phyloP scores from a whole-genome alignment of 1,140 invertebrate genomes.

The Atopsyche davidsoni region DNA sequence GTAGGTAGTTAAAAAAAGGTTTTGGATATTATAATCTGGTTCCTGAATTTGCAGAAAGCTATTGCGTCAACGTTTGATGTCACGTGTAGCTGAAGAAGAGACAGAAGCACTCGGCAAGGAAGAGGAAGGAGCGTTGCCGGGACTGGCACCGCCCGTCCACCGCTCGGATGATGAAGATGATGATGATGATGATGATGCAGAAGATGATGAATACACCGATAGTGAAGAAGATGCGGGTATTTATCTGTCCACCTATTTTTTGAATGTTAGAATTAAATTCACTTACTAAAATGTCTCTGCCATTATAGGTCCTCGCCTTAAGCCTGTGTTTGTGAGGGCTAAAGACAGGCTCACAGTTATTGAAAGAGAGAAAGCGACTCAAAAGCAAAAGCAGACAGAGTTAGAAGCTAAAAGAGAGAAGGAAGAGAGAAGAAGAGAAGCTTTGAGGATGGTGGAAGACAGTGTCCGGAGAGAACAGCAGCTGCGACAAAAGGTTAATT shows the following conservation, averaged over 20 bases:
- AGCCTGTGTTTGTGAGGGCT: slow-evolving; percentile 95
- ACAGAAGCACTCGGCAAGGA: slow-evolving; percentile 73
- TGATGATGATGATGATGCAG: slow-evolving; percentile 58
- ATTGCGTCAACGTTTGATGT: slow-evolving; percentile 35
- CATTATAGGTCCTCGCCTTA: slow-evolving; percentile 68
- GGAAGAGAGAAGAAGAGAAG: slow-evolving; percentile 78
- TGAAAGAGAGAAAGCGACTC: slow-evolving; percentile 85
- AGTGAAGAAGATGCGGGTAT: slow-evolving; percentile 76
- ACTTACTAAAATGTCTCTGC: neutral
- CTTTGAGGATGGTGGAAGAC: slow-evolving; percentile 85
- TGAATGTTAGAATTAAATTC: neutral
- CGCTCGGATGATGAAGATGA: slow-evolving; percentile 53
- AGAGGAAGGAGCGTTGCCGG: slow-evolving; percentile 64
- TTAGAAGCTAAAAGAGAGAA: slow-evolving; percentile 68
- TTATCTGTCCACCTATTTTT: neutral
- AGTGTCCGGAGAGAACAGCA: slow-evolving; percentile 72
- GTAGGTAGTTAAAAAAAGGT: too few relatives aligned
- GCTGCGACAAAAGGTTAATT: slow-evolving; percentile 36
- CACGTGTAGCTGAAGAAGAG: slow-evolving; percentile 62
- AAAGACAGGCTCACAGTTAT: slow-evolving; percentile 91
- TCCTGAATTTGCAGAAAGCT: slow-evolving; percentile 24
- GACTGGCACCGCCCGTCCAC: slow-evolving; percentile 56
- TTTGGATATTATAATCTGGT: too few relatives aligned
- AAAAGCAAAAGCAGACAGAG: slow-evolving; percentile 78
- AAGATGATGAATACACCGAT: slow-evolving; percentile 82